Conservation (phyloP, 1,140 invertebrate species). For the Lepidurus couesii region DNA sequence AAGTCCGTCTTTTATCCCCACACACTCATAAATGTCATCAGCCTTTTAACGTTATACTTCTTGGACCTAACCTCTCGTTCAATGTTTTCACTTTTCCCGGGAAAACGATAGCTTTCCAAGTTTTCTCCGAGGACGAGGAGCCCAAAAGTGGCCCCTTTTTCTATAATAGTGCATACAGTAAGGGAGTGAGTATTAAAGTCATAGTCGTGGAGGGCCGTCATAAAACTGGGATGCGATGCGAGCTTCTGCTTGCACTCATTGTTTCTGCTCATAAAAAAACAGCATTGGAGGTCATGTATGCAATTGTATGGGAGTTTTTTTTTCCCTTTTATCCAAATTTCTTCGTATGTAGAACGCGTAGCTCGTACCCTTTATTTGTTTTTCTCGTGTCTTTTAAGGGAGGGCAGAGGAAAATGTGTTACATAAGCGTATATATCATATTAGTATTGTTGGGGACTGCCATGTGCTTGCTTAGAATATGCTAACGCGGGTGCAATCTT, state of each 20-base stretch:
- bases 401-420: not conserved
- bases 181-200: not conserved
- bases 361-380: too few relatives aligned
- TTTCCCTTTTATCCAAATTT: too few relatives aligned
- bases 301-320: not conserved
- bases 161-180: not conserved
- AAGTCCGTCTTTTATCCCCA: not conserved
- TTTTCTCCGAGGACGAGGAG: not conserved
- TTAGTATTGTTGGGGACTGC: not conserved
- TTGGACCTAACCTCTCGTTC: constrained; percentile 17
- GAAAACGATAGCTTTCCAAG: not conserved
- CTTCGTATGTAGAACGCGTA: too few relatives aligned
- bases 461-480: not conserved
- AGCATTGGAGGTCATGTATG: not conserved
- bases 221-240: not conserved
- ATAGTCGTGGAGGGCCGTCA: not conserved
- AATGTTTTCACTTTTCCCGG: not conserved
- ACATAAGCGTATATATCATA: too few relatives aligned
- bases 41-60: not conserved
- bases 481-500: not conserved
- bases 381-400: not conserved
- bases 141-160: not conserved
- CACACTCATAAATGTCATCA: constrained; percentile 11
- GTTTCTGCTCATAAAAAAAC: constrained; percentile 10
- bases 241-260: constrained; percentile 16